Evolutionary conservation across 2,113 vertebrate species (phyloP), one percentile per base, ranked within the genome.

Genomic region (Ammodytes dubius): DNA sequence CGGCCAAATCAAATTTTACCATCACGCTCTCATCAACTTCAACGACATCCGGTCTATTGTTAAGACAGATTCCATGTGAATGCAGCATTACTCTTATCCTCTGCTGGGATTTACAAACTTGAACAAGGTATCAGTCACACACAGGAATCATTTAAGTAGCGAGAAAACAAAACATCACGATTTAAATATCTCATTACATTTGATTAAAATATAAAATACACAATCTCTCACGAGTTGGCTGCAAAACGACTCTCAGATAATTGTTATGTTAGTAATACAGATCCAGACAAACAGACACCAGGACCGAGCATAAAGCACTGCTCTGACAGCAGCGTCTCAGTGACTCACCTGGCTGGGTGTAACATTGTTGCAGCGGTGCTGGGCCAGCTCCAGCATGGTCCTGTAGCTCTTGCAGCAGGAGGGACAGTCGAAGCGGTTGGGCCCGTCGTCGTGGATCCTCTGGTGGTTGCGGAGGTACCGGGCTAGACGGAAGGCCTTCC

Each of bases 351-450:
- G 95, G 91, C 84, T 92, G 76, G 92, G 50, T 0, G 77, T 12
- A 0, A 91, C 93, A 0, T 88, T 89, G 11, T 66, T 91, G 85
- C 95, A 95, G 82, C 94, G 94, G 74, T 96, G 96, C 82, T 95
- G 94, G 35, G 94, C 94, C 49, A 96, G 90, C 37, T 94, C 93
- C 39, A 95, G 86, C 75, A 93, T 95, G 53, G 91, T 95, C 80
- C 95, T 94, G 87, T 97, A 98, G 80, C 94, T 95, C 74, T 96
- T 96, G 77, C 95, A 94, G 83, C 97, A 97, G 45, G 87, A 94
- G 2, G 94, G 95, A 84, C 97, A 97, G 84, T 94, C 93, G 61
- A 96, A 96, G 61, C 96, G 95, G 39, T 96, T 96, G n/a, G 94
- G 93, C 47, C 85, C 93, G 5, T 95, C 94, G 11, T 94, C 88